phyloP scores from a whole-genome alignment of 2,888 invertebrate species.

The Lissocephala sabroskyi region DNA sequence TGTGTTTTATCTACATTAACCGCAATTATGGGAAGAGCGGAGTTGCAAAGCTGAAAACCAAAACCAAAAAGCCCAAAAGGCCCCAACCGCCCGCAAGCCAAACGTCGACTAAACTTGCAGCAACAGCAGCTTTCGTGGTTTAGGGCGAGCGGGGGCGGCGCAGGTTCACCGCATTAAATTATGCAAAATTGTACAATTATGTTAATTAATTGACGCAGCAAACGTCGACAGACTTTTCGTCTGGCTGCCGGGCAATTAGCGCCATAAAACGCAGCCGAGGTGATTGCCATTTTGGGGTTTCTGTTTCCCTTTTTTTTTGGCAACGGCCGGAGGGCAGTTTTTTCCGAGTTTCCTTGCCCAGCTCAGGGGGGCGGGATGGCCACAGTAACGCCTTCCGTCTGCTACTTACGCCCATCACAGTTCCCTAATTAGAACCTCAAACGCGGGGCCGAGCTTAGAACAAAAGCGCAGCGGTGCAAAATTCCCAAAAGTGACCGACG shows the following conservation, averaged over 20 bases:
- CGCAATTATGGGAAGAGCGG: no score
- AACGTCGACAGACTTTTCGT: constrained; percentile 3
- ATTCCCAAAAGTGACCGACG: constrained; percentile 3
- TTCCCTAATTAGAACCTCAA: constrained; percentile 55
- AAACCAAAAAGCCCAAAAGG: not conserved
- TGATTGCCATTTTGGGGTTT: constrained; percentile 18
- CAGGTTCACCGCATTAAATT: constrained; percentile 32
- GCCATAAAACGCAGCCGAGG: constrained; percentile 55
- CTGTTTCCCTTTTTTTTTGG: no score
- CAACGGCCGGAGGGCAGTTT: constrained; percentile 1
- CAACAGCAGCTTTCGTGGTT: constrained; percentile 2
- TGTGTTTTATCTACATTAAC: no score
- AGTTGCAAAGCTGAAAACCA: no score
- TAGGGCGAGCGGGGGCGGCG: not conserved
- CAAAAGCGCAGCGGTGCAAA: constrained; percentile 53
- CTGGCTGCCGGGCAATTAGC: constrained; percentile 45
- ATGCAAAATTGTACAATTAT: constrained; percentile 64
- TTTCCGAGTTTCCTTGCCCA: no score
- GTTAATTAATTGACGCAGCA: constrained; percentile 56
- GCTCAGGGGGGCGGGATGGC: constrained; percentile 12
- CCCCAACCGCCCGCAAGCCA: constrained; percentile 1
- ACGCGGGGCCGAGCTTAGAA: constrained; percentile 44
- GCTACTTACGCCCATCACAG: constrained; percentile 14
- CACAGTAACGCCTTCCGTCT: constrained; percentile 8
- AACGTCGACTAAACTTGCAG: not conserved